These are phyloP conservation scores for Microcaecilia unicolor DNA, from an alignment of 2,797 vertebrate species.

Conservation along the genomic window DNA sequence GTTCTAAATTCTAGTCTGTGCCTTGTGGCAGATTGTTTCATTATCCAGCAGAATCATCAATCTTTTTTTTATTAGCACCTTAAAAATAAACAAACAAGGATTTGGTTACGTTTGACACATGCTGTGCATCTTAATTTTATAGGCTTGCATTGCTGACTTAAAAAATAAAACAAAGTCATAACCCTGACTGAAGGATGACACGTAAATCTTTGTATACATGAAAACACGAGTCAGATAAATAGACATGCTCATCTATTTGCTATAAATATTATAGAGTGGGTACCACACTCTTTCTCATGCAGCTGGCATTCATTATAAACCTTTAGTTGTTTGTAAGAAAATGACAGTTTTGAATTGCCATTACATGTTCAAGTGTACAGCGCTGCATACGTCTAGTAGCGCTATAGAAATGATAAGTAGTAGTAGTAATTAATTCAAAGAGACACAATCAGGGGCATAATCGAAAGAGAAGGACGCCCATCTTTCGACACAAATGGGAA, in stretches of 20 bases:
- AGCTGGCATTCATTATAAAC: no score
- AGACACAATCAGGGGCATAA: no score
- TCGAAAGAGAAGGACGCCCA: no score
- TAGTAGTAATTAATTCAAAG: conserved; percentile 47
- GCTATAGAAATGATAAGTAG: no score
- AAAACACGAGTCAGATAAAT: conserved; percentile 31
- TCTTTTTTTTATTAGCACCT: conserved; percentile 68
- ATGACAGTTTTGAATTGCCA: no score
- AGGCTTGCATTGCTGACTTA: conserved; percentile 39
- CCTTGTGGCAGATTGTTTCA: conserved; percentile 59
- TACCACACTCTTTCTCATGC: no score
- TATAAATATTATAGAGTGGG: conserved; percentile 49
- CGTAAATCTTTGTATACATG: conserved; percentile 29
- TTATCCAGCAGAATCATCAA: conserved; percentile 56
- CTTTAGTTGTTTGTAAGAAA: no score
- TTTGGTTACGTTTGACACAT: conserved; percentile 60
- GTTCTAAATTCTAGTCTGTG: conserved; percentile 47
- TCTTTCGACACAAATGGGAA: no score
- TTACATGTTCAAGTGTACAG: no score
- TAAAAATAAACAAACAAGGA: conserved; percentile 67
- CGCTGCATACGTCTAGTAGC: no score
- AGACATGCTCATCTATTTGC: conserved; percentile 43
- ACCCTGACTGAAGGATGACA: conserved; percentile 41
- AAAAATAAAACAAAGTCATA: conserved; percentile 24
- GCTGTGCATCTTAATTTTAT: conserved; percentile 59